Conservation (phyloP, 2,888 invertebrate species). For the Dendrolimus houi region DNA sequence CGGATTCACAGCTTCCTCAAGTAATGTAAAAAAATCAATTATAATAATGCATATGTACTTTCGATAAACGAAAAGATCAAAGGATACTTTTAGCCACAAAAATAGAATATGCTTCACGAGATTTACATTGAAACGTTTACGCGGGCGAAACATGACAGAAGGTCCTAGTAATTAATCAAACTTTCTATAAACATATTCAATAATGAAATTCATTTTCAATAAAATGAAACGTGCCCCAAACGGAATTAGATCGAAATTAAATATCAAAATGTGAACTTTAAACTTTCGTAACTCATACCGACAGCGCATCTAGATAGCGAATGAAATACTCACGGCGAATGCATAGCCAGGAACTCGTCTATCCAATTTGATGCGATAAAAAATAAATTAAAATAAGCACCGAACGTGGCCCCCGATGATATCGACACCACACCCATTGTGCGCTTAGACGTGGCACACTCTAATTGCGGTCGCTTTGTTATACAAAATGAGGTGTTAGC, state of each 20-base stretch:
- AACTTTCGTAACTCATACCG: constrained; percentile 49
- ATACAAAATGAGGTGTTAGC: constrained; percentile 74
- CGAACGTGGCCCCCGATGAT: constrained; percentile 52
- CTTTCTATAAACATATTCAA: neutral
- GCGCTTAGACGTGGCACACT: constrained; percentile 53
- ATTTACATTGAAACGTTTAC: no score
- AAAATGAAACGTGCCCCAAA: constrained; percentile 7
- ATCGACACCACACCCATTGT: constrained; percentile 66
- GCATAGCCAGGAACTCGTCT: constrained; percentile 57
- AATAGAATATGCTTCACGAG: no score
- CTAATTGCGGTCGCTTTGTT: constrained; percentile 72
- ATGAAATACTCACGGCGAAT: constrained; percentile 35
- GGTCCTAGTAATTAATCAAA: no score
- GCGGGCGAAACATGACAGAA: no score
- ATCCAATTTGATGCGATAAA: constrained; percentile 68
- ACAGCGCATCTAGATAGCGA: constrained; percentile 51
- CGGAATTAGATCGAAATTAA: constrained; percentile 35
- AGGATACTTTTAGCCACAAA: no score
- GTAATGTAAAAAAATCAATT: no score
- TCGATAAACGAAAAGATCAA: no score
- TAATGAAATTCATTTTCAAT: neutral
- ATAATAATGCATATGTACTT: no score
- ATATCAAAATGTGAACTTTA: constrained; percentile 61
- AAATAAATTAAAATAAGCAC: constrained; percentile 72
- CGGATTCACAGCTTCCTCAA: no score